Evolutionary conservation across 2,113 vertebrate species (phyloP), one percentile per base, ranked within the genome.

Genomic region (Barnardius zonarius): DNA sequence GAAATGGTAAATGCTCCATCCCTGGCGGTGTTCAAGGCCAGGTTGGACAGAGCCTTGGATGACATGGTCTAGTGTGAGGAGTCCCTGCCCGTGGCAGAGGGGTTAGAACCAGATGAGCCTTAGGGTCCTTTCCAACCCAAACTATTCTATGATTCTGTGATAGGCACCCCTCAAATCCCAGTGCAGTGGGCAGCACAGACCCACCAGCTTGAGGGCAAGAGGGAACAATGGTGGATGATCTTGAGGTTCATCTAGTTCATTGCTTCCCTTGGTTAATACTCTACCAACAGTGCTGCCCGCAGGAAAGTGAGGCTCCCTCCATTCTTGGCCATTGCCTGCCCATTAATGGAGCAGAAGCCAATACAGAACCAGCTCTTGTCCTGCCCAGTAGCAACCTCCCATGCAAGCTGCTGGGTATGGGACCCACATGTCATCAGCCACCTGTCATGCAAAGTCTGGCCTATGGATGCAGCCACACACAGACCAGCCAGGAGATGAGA

Each of bases 381-480:
- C 74, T 64, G 23, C 46, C 52, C 91, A 59, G 27, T 33, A 80
- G 11, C 1, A 0, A 27, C 24, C 11, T 86, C 12, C 55, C 8
- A 39, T 52, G 35, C 9, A 66, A 62, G 69, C 13, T 22, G 5
- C 3, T 54, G 13, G 24, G 37, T 9, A 18, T 0, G 4, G 37
- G 15, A 78, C 19, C 37, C 46, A 43, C 13, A 30, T 20, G 7
- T 12, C 24, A 30, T 61, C 41, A 80, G 19, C 11, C 44, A 35
- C 17, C 41, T 7, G 8, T 30, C 39, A 17, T 3, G 8, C 20
- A 13, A 33, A 9, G 11, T 2, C 11, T 25, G 16, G 33, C 24
- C 43, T 3, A 2, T 22, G 30, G 12, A 14, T 48, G 51, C 23
- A 11, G 11, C 9, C 28, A 33, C 23, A 2, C 0, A 0, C 2